Percentiles rank a stretch among this genome's conserved stretches.
phyloP scores from a whole-genome alignment of 2,888 invertebrate species.

The Mamestra brassicae region DNA sequence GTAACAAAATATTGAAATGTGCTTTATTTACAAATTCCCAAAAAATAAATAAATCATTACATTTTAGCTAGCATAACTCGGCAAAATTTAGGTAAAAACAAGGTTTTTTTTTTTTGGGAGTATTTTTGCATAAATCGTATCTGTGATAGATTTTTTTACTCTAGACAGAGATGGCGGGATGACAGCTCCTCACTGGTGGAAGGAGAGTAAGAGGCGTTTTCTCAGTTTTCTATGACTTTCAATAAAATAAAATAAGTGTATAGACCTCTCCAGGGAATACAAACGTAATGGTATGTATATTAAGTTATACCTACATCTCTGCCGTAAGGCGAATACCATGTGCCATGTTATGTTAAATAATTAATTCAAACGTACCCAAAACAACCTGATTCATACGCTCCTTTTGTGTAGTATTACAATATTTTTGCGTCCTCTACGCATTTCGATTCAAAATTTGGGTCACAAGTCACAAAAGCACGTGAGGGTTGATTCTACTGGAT shows the following conservation, averaged over 20 bases:
- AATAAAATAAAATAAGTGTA: not conserved
- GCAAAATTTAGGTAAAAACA: too few species aligned
- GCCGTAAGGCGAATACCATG: not conserved
- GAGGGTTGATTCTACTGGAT: constrained; percentile 45
- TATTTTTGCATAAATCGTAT: too few species aligned
- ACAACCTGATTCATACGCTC: not conserved
- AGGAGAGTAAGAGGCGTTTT: too few species aligned
- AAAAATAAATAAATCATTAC: too few species aligned
- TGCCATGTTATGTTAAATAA: constrained; percentile 6
- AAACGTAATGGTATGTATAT: not conserved
- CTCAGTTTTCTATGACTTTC: not conserved
- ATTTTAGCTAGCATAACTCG: too few species aligned
- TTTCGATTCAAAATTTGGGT: constrained; percentile 45
- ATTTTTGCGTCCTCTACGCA: constrained; percentile 27
- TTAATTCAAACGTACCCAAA: constrained; percentile 7
- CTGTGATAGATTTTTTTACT: too few species aligned
- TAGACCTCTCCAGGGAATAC: not conserved
- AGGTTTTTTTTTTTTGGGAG: too few species aligned
- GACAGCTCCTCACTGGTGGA: too few species aligned
- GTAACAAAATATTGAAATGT: not conserved
- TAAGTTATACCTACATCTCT: not conserved
- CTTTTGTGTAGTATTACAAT: constrained; percentile 3
- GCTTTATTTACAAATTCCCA: too few species aligned
- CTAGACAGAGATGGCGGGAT: too few species aligned
- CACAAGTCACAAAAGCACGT: constrained; percentile 50